Base-by-base conservation (phyloP, 64 coral and sea anemone genomes). In the Pocillopora verrucosa region DNA sequence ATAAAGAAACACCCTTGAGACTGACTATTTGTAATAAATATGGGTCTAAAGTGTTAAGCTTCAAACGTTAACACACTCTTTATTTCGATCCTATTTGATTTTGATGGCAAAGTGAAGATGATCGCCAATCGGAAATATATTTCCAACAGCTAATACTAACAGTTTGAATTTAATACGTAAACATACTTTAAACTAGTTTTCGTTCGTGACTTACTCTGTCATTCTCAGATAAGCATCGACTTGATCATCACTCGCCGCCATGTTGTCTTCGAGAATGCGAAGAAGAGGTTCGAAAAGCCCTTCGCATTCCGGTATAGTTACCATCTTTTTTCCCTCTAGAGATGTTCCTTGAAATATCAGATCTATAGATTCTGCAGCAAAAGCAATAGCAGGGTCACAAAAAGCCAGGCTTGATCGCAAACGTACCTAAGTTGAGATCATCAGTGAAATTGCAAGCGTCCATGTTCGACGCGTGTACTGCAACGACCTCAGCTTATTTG, bases 281-380 rank as follows among this genome's bases (percentile, higher is more conserved):
- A 92, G 84, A 38, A 92, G 90, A 69, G 90, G 90, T 58, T 79
- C 78, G 58, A 92, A 80, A 24, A 86, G 74, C 7, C 90, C 83
- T 4, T 92, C 83, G 30, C 61, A 87, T 25, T 92, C 90, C 15
- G 90, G 90, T 87, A 87, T 36, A 22, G 90, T 92, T n/a, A 92
- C 90, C 90, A 92, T 92, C 26, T 30, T 92, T 24, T 19, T 84
- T 57, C 13, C 16, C 56, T 58, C 20, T 67, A 37, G 17, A 9
- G 14, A 45, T 19, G 34, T 11, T 45, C 34, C 7, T 83, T 15
- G 6, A 79, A 79, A 59, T 20, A 79, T 79, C 77, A 60, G 13
- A 60, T 60, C 77, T 12, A 0, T 13, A 68, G n/a, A 19, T 70
- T 25, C 37, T 85, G 82, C 68, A 37, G 72, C n/a, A 57, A 56